phyloP scores from a whole-genome alignment of 37 sponge, comb jelly and placozoan genomes.

The Chondrosia reniformis region DNA sequence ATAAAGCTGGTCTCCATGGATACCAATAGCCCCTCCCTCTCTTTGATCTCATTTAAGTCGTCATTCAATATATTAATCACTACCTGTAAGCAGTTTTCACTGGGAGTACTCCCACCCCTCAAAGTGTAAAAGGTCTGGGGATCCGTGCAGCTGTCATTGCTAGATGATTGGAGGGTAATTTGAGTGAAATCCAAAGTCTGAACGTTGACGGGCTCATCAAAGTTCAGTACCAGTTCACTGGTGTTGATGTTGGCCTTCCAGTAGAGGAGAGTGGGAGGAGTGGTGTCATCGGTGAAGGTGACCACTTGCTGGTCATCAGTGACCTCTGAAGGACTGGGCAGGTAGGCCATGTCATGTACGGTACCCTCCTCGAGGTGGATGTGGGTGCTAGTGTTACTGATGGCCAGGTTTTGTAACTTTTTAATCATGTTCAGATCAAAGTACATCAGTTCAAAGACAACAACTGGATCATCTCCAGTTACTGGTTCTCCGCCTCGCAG shows the following conservation, averaged over 20 bases:
- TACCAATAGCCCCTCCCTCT: constrained; percentile 48
- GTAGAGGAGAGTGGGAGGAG: constrained; percentile 41
- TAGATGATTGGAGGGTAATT: constrained; percentile 67
- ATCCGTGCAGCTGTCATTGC: constrained; percentile 13
- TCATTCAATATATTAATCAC: constrained; percentile 46
- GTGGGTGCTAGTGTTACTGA: constrained; percentile 41
- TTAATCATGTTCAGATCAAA: constrained; percentile 74
- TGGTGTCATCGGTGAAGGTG: constrained; percentile 66
- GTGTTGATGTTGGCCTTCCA: constrained; percentile 60
- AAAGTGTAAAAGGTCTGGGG: constrained; percentile 57
- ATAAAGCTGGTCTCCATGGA: constrained; percentile 50
- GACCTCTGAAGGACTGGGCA: constrained; percentile 40
- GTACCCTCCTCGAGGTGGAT: constrained; percentile 36
- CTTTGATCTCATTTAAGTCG: constrained; percentile 82
- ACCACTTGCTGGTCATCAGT: not conserved
- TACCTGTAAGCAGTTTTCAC: constrained; percentile 58
- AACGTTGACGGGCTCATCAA: constrained; percentile 84
- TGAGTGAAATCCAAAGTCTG: constrained; percentile 37
- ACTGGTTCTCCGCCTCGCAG: constrained; percentile 37
- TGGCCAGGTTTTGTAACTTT: constrained; percentile 40
- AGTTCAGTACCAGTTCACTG: constrained; percentile 70
- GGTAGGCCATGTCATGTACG: constrained; percentile 62
- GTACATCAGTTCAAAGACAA: constrained; percentile 30
- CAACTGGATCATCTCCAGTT: constrained; percentile 52
- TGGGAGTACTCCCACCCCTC: constrained; percentile 22